These are phyloP conservation scores for Lagopus leucura DNA, from an alignment of 2,113 vertebrate species.

Conservation along the genomic window DNA sequence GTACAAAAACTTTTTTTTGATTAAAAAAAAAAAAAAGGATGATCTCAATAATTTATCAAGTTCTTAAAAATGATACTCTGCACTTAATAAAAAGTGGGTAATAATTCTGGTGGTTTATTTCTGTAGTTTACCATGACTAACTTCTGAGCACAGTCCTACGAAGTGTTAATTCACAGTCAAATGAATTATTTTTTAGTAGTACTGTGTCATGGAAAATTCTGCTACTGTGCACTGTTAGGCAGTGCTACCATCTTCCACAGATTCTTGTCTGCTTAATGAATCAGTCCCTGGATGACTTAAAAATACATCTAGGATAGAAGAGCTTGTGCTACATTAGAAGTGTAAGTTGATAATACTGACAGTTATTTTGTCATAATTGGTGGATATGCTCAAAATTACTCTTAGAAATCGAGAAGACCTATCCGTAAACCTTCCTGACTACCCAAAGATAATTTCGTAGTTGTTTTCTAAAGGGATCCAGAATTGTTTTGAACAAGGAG, in stretches of 20 bases:
- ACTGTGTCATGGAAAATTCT: neutral
- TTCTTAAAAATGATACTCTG: slow-evolving; percentile 3
- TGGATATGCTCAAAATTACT: neutral
- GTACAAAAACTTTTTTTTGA: neutral
- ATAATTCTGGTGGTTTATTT: neutral
- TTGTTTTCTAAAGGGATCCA: neutral
- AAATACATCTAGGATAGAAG: neutral
- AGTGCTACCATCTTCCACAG: neutral
- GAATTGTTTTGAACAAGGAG: neutral
- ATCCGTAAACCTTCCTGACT: neutral
- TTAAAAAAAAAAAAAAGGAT: slow-evolving; percentile 6
- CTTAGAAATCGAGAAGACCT: neutral
- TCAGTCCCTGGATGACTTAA: neutral
- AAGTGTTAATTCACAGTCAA: neutral
- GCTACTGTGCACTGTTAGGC: neutral
- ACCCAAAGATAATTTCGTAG: neutral
- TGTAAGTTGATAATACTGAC: neutral
- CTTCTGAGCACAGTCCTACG: neutral
- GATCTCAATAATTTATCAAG: slow-evolving; percentile 25
- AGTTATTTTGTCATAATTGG: neutral
- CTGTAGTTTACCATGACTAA: neutral
- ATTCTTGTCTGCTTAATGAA: neutral
- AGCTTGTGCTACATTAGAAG: neutral
- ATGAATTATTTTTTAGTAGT: neutral
- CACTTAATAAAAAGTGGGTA: neutral